Evolutionary conservation across 2,888 invertebrate genomes (phyloP).

Genomic region (Cryptophagus acutangulus): DNA sequence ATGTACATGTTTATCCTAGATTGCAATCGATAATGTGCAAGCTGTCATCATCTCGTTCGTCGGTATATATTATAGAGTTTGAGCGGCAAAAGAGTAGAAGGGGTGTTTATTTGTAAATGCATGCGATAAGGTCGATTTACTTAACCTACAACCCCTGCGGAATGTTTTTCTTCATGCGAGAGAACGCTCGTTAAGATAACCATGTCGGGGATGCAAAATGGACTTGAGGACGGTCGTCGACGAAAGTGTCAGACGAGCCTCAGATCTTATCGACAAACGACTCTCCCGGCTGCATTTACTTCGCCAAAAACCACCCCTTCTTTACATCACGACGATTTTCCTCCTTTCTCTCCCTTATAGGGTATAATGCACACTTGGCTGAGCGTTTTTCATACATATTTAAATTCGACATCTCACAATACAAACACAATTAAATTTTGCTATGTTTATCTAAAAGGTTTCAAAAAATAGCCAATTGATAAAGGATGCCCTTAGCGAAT

Average conservation of each 20-base stretch:
- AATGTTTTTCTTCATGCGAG: conserved; percentile 27
- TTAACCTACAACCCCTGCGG: conserved; percentile 25
- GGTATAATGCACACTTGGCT: too few species aligned
- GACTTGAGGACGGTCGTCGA: conserved; percentile 25
- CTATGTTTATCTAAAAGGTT: too few species aligned
- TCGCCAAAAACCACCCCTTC: conserved; percentile 1
- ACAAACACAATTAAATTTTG: too few species aligned
- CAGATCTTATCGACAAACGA: conserved; percentile 14
- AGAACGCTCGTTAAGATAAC: conserved; percentile 30
- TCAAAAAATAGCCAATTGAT: too few species aligned
- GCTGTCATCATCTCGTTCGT: conserved; percentile 10
- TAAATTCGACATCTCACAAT: too few species aligned
- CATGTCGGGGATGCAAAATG: conserved; percentile 30
- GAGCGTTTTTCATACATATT: too few species aligned
- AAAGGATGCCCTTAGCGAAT: too few species aligned
- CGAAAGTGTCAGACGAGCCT: conserved; percentile 21
- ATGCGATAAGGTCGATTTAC: conserved; percentile 31
- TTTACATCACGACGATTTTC: too few species aligned
- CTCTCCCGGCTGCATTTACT: conserved; percentile 13
- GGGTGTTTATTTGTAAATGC: conserved; percentile 35
- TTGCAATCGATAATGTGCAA: conserved; percentile 9
- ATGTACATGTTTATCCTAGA: neutral
- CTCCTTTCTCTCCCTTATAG: too few species aligned
- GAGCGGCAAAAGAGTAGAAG: too few species aligned
- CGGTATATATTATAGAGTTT: too few species aligned